Percentiles rank a stretch among this genome's conserved stretches.
Conservation (phyloP, 1,140 invertebrate species). For the Macrobrachium nipponense region DNA sequence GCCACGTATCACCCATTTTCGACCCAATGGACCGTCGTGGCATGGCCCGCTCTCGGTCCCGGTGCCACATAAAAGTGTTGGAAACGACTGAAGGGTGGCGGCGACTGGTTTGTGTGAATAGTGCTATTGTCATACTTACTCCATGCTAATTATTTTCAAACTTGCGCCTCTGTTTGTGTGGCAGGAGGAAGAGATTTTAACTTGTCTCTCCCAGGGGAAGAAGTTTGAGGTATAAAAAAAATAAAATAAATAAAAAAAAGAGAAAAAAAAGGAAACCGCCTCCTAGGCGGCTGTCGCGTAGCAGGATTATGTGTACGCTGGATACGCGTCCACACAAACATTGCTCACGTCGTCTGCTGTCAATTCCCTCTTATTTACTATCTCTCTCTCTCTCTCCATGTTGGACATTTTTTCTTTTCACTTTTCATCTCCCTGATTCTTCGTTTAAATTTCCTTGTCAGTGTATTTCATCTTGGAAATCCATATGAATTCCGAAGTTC, state of each 20-base stretch:
- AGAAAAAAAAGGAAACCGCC: no score
- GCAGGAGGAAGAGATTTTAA: conserved; percentile 22
- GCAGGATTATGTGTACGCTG: no score
- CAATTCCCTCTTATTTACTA: not conserved
- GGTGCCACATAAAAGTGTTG: conserved; percentile 45
- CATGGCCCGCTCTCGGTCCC: conserved; percentile 2
- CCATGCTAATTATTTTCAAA: conserved; percentile 57
- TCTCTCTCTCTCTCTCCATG: no score
- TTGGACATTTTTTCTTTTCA: no score
- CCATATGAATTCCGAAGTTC: no score
- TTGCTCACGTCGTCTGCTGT: not conserved
- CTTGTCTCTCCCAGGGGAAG: conserved; percentile 9
- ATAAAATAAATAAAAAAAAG: no score
- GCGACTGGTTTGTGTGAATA: conserved; percentile 27
- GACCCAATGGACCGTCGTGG: not conserved
- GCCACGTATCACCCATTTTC: not conserved
- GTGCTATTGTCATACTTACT: conserved; percentile 44
- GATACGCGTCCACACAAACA: not conserved
- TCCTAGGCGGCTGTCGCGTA: no score
- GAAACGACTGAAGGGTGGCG: not conserved
- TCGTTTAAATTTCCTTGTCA: no score
- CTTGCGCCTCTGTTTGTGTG: conserved; percentile 45
- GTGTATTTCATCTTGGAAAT: no score
- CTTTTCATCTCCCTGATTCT: no score
- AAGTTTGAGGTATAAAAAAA: not conserved